Percentiles rank a stretch among this genome's conserved stretches.
Conservation (phyloP, 2,797 vertebrate genomes). For the Phrynocephalus forsythii region DNA sequence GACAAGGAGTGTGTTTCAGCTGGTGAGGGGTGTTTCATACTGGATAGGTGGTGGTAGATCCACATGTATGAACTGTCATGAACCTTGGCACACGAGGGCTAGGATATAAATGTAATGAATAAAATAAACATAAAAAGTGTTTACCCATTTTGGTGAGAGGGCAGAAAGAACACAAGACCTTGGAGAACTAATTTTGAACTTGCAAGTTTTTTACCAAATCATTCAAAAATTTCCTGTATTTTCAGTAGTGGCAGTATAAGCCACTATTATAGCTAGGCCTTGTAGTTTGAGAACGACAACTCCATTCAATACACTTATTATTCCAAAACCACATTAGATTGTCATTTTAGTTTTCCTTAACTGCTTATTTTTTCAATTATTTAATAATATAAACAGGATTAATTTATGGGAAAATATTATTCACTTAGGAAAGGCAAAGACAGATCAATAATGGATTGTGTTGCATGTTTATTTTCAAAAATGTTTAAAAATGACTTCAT, state of each 20-base stretch:
- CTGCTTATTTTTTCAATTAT: background rate
- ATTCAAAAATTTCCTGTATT: background rate
- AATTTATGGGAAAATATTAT: background rate
- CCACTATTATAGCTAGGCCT: background rate
- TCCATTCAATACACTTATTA: background rate
- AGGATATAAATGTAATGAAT: too few relatives aligned
- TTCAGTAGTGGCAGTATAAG: background rate
- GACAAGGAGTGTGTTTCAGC: too few relatives aligned
- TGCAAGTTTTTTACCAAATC: background rate
- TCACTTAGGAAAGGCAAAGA: background rate
- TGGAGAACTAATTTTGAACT: background rate
- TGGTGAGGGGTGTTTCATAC: too few relatives aligned
- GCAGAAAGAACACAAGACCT: background rate
- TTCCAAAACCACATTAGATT: background rate
- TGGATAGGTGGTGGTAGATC: too few relatives aligned
- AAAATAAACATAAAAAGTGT: too few relatives aligned
- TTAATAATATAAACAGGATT: background rate
- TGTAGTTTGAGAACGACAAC: background rate
- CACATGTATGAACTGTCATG: too few relatives aligned
- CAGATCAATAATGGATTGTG: background rate
- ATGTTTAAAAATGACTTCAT: background rate
- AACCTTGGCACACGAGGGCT: too few relatives aligned
- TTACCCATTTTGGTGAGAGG: background rate
- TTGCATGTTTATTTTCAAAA: background rate
- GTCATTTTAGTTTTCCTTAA: slow-evolving; percentile 8